Evolutionary conservation across 2,888 invertebrate species (phyloP).

Genomic region (Drosophila formosana): DNA sequence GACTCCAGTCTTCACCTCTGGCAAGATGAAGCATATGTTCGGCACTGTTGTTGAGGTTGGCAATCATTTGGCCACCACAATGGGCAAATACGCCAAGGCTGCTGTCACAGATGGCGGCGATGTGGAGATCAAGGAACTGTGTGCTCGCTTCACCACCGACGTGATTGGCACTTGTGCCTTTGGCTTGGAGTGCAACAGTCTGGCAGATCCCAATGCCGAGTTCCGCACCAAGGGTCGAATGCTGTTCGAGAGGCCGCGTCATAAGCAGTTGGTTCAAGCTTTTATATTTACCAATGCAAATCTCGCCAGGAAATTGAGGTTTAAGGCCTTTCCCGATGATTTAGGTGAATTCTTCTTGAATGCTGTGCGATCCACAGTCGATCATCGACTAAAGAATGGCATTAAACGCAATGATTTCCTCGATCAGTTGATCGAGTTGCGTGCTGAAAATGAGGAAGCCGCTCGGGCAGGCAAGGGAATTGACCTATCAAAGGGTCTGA

Average conservation of each 20-base stretch:
- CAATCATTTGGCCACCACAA: constrained; percentile 25
- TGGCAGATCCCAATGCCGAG: constrained; percentile 82
- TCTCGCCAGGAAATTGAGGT: constrained; percentile 59
- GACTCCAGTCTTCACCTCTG: constrained; percentile 86
- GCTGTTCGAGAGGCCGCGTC: constrained; percentile 68
- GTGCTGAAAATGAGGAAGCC: constrained; percentile 52
- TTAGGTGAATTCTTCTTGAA: constrained; percentile 76
- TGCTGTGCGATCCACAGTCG: constrained; percentile 85
- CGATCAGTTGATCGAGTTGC: constrained; percentile 85
- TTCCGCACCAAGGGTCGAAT: constrained; percentile 73
- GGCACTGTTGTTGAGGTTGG: constrained; percentile 52
- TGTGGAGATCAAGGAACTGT: constrained; percentile 85
- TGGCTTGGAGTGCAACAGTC: constrained; percentile 85
- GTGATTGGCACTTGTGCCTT: constrained; percentile 86
- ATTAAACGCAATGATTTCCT: constrained; percentile 86
- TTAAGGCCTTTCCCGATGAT: constrained; percentile 67
- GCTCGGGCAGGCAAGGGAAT: constrained; percentile 44
- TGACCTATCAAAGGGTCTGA: constrained; percentile 67
- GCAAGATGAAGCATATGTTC: constrained; percentile 86
- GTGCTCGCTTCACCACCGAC: constrained; percentile 86
- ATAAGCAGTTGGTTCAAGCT: constrained; percentile 43
- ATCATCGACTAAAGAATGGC: constrained; percentile 81
- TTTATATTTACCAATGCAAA: constrained; percentile 67
- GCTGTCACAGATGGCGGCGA: constrained; percentile 55
- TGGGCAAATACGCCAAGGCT: constrained; percentile 15